Base-by-base conservation (phyloP, 2,888 invertebrate genomes). In the Argyra leucocephala region DNA sequence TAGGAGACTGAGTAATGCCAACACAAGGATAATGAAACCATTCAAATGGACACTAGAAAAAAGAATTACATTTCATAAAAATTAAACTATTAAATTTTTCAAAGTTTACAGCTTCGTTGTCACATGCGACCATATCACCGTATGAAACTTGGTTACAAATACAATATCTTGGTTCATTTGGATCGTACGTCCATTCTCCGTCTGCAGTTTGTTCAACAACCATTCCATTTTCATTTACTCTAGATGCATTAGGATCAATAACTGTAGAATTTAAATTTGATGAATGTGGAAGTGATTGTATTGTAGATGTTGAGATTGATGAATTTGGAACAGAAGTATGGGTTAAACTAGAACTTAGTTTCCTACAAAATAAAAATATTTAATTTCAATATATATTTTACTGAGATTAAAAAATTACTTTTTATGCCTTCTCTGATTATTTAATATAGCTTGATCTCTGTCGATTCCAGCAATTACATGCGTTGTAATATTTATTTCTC, bases 1-100 rank as follows among this genome's bases (percentile, higher is more conserved):
- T 95, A 0, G 99, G 98, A 60, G 96, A 93, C 65, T 94, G 92
- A 0, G 92, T 91, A 71, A 99, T 92, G 63, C 93, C 94, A 63
- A 99, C 98, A 79, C 99, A 99, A 7, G 92, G 92, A 82, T 97
- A 98, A 82, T 99, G 98, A 82, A 98, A 99, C 99, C 99, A 99
- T 80, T 98, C 96, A 75, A 93, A 94, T 1, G 94, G 94, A 80
- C 98, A 99, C 91, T 93, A 83, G 67, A 84, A 81, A 71, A 78
- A 57, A 61, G 10, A 61, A 57, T 23, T 3, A 31, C 58, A 66
- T 31, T 61, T 57, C 22, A 64, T 64, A 64, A 22, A 59, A 23
- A 31, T 23, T 62, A 12, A 65, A 64, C 21, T 60, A 63, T 22
- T 22, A 63, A 59, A 24, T 22, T 63, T 58, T 6, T 1, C 48